These are phyloP conservation scores for Gambusia affinis DNA, from an alignment of 2,113 vertebrate species.

Conservation along the genomic window DNA sequence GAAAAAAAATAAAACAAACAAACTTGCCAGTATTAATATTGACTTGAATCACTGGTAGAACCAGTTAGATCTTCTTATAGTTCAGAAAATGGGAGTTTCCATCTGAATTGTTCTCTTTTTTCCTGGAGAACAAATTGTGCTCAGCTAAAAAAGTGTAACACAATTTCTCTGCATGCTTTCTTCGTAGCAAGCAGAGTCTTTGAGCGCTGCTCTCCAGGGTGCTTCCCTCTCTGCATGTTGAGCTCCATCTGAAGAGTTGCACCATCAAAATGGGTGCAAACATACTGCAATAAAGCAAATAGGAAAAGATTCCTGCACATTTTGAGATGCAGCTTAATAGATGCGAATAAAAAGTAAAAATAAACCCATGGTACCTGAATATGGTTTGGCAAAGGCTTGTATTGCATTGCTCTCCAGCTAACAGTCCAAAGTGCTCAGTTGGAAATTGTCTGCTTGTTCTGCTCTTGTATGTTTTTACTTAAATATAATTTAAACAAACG, in stretches of 20 bases:
- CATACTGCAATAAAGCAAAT: conserved; percentile 56
- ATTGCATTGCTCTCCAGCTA: not conserved
- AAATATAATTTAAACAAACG: conserved; percentile 6
- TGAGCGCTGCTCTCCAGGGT: conserved; percentile 62
- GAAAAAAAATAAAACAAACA: not conserved
- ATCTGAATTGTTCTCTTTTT: conserved; percentile 35
- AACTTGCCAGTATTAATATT: conserved; percentile 58
- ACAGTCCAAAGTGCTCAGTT: conserved; percentile 1
- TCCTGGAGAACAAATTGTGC: conserved; percentile 37
- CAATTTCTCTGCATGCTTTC: conserved; percentile 42
- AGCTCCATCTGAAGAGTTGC: conserved; percentile 67
- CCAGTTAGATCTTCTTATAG: conserved; percentile 54
- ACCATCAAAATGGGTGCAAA: conserved; percentile 70
- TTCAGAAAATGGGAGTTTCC: conserved; percentile 8
- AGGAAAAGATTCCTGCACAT: conserved; percentile 49
- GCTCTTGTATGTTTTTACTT: conserved; percentile 1
- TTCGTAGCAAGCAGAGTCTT: conserved; percentile 53
- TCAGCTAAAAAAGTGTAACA: conserved; percentile 42
- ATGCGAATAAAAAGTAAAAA: conserved; percentile 38
- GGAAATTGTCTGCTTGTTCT: not conserved
- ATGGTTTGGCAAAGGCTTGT: conserved; percentile 41
- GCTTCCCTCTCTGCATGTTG: conserved; percentile 28
- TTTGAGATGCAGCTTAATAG: conserved; percentile 41
- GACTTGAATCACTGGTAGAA: conserved; percentile 39
- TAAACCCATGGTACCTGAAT: conserved; percentile 31